Evolutionary conservation across 2,113 vertebrate genomes (phyloP).

Genomic region (Procavia capensis): DNA sequence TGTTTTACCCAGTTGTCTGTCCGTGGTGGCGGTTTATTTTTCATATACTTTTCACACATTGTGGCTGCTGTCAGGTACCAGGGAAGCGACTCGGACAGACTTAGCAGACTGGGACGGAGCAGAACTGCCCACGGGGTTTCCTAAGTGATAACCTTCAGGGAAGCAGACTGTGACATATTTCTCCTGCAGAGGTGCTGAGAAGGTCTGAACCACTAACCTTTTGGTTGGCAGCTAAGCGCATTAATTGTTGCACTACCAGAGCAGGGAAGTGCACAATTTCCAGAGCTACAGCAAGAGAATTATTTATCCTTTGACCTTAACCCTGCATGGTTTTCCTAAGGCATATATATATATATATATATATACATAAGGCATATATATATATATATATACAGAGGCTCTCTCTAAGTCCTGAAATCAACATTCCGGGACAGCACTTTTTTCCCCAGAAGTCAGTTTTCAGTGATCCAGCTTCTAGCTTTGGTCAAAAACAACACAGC

Average conservation of each 20-base stretch:
- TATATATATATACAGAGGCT: no score
- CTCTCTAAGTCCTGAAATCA: background rate
- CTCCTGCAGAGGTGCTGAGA: no score
- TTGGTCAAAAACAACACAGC: background rate
- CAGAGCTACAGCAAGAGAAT: background rate
- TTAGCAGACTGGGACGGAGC: no score
- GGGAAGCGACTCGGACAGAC: no score
- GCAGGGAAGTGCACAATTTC: background rate
- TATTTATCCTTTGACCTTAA: background rate
- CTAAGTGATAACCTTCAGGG: no score
- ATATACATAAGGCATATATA: background rate
- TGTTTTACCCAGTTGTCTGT: background rate
- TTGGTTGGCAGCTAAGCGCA: no score
- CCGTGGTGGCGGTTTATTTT: fast-evolving
- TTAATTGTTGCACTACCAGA: background rate
- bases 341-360: fast-evolving
- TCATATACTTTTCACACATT: background rate
- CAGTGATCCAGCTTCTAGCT: background rate
- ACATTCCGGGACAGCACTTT: background rate
- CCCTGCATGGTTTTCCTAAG: background rate
- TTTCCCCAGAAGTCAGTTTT: background rate
- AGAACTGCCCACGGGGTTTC: no score
- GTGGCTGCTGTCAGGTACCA: no score
- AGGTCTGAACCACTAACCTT: no score
- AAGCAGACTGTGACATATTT: no score